Conservation (phyloP, 2,113 vertebrate genomes). For the Laticauda laticaudata region DNA sequence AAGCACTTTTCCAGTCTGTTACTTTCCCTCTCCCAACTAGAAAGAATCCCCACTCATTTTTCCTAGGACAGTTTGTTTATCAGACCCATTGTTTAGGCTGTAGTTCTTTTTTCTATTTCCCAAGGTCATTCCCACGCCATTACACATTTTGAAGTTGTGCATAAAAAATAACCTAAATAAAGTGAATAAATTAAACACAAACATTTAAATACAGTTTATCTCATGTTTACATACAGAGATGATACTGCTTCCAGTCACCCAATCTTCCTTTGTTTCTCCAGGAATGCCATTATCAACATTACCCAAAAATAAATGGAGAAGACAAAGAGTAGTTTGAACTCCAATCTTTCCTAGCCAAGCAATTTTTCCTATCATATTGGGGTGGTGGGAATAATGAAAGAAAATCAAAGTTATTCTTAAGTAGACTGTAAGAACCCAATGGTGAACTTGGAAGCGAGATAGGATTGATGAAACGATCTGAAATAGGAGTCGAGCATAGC, state of each 20-base stretch:
- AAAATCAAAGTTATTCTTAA: background rate
- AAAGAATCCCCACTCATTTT: background rate
- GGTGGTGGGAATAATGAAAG: background rate
- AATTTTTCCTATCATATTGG: background rate
- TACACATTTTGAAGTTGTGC: background rate
- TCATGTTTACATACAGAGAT: background rate
- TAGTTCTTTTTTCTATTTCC: background rate
- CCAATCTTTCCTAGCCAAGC: background rate
- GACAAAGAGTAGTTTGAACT: background rate
- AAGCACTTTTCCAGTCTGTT: background rate
- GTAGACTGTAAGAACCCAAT: background rate
- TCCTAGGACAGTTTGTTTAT: background rate
- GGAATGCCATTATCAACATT: background rate
- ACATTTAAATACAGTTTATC: background rate
- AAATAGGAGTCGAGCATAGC: background rate
- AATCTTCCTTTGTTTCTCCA: background rate
- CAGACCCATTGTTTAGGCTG: background rate
- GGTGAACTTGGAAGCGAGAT: background rate
- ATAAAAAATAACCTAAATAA: background rate
- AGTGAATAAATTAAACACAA: background rate
- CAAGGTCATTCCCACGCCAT: background rate
- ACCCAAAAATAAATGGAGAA: background rate
- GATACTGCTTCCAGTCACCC: background rate
- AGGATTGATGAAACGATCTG: background rate
- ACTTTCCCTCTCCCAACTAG: background rate